These are phyloP conservation scores for Amphimedon queenslandica DNA, from an alignment of 37 sponge, comb jelly and placozoan genomes.

Conservation along the genomic window DNA sequence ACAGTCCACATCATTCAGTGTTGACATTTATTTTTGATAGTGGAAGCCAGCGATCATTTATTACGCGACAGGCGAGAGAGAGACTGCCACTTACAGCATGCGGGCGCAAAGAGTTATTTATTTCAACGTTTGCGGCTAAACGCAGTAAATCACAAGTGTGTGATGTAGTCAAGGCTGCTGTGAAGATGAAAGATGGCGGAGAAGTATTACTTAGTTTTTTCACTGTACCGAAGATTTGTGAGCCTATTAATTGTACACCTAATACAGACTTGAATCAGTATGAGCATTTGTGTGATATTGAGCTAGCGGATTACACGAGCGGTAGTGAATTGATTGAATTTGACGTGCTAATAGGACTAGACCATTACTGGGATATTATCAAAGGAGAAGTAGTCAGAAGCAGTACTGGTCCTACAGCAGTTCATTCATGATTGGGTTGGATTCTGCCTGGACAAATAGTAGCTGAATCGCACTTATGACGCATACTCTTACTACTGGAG, in stretches of 20 bases:
- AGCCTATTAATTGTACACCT: conserved; percentile 37
- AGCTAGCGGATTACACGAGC: conserved; percentile 31
- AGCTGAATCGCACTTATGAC: conserved; percentile 29
- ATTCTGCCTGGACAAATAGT: conserved; percentile 49
- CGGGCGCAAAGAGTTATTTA: neutral
- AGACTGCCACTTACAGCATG: conserved; percentile 8
- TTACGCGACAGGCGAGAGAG: conserved; percentile 12
- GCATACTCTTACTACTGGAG: too few species aligned
- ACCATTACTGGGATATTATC: conserved; percentile 38
- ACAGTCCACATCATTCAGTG: neutral
- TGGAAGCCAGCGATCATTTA: too few species aligned
- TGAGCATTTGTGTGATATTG: conserved; percentile 19
- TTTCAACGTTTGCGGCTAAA: conserved; percentile 19
- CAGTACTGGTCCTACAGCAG: conserved; percentile 20
- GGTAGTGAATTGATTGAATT: neutral
- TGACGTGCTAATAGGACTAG: conserved; percentile 25
- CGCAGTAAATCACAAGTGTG: conserved; percentile 10
- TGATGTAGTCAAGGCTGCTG: conserved; percentile 11
- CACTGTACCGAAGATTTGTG: conserved; percentile 46
- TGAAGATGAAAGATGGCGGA: neutral
- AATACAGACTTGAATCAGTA: neutral
- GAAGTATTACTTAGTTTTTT: neutral
- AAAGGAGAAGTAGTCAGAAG: conserved; percentile 17
- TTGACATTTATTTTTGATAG: conserved; percentile 23
- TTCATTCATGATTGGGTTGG: conserved; percentile 53